Conservation (phyloP, 2,113 vertebrate species). For the Brachionichthys hirsutus region DNA sequence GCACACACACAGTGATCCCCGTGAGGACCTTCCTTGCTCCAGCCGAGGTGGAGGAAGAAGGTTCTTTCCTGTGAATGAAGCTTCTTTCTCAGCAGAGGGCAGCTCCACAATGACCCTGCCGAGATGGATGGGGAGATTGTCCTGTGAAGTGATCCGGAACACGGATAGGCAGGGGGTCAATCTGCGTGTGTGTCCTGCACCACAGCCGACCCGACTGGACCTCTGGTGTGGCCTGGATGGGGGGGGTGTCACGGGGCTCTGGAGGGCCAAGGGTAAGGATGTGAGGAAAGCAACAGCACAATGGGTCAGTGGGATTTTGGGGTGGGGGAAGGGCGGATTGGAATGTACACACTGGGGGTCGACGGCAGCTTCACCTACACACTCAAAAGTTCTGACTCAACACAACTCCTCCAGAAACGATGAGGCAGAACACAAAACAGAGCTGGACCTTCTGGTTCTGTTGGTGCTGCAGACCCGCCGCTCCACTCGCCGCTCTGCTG, state of each 20-base stretch:
- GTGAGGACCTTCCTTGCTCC: conserved; percentile 65
- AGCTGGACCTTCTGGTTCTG: too few relatives aligned
- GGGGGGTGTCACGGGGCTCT: conserved; percentile 47
- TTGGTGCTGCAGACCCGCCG: too few relatives aligned
- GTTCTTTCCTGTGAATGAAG: conserved; percentile 82
- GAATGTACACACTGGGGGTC: conserved; percentile 33
- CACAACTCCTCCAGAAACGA: too few relatives aligned
- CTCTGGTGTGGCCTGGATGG: conserved; percentile 49
- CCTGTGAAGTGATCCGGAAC: conserved; percentile 90
- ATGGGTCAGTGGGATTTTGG: conserved; percentile 68
- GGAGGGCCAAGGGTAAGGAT: conserved; percentile 83
- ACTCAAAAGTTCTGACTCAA: too few relatives aligned
- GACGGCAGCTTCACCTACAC: neutral
- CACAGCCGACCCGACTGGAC: conserved; percentile 54
- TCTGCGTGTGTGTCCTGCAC: conserved; percentile 49
- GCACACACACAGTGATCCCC: conserved; percentile 77
- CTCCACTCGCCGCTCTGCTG: too few relatives aligned
- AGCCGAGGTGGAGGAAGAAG: conserved; percentile 50
- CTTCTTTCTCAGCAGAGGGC: conserved; percentile 80
- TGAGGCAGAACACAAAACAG: too few relatives aligned
- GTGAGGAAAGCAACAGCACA: conserved; percentile 80
- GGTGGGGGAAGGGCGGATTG: conserved; percentile 13
- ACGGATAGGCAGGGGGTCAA: conserved; percentile 78
- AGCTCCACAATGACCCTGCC: conserved; percentile 82
- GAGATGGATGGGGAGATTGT: conserved; percentile 90